A percentile compares a stretch with the other conserved stretches of the same genome.
These are phyloP conservation scores for Drymonia ruficornis DNA, from an alignment of 2,888 invertebrate genomes.

Conservation along the genomic window DNA sequence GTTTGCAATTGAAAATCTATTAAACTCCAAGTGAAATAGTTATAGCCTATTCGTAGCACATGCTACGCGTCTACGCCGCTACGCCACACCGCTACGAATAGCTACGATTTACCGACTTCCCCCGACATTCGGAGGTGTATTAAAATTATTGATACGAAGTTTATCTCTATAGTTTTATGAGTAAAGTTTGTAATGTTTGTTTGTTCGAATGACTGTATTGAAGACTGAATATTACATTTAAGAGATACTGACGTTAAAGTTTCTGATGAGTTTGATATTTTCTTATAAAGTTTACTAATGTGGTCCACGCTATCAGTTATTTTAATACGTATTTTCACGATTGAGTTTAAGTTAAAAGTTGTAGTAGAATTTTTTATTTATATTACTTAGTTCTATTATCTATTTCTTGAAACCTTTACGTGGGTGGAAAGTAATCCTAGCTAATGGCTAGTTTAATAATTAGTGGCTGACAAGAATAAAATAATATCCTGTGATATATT, in stretches of 20 bases:
- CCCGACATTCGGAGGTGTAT: constrained; percentile 25
- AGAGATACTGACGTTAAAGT: neutral
- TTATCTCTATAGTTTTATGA: constrained; percentile 35
- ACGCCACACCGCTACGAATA: constrained; percentile 11
- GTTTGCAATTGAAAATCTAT: constrained; percentile 35
- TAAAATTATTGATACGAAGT: constrained; percentile 29
- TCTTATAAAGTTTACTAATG: neutral
- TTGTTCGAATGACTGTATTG: neutral
- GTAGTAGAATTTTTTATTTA: too few species aligned
- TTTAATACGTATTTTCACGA: too few species aligned
- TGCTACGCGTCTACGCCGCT: constrained; percentile 45
- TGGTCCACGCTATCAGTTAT: neutral
- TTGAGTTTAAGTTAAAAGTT: too few species aligned
- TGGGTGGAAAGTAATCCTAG: too few species aligned
- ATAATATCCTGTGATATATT: too few species aligned
- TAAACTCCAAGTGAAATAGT: constrained; percentile 38
- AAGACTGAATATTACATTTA: neutral
- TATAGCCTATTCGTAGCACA: constrained; percentile 52
- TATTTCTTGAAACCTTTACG: too few species aligned
- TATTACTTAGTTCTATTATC: too few species aligned
- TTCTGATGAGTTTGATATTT: neutral
- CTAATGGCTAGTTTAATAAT: too few species aligned
- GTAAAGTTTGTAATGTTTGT: constrained; percentile 18
- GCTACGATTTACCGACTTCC: constrained; percentile 33
- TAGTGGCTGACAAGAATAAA: too few species aligned